Evolutionary conservation across 2,888 invertebrate species (phyloP).

Genomic region (Meta bourneti): DNA sequence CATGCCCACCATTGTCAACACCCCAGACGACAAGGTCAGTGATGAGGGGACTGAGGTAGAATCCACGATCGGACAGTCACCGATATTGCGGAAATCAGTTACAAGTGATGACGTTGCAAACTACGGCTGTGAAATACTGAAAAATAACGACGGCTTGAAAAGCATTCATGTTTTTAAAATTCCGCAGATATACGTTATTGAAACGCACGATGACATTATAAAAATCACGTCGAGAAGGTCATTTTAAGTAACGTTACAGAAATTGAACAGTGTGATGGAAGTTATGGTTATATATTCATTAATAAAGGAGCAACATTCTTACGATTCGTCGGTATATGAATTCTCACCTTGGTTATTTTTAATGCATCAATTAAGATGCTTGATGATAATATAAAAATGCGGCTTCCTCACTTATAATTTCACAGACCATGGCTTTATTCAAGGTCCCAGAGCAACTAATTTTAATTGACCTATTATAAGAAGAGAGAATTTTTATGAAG

Average conservation of each 20-base stretch:
- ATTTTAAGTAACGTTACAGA: constrained; percentile 7
- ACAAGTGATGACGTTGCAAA: neutral
- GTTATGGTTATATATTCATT: no score
- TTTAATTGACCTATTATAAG: no score
- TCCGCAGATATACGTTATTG: constrained; percentile 80
- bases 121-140: neutral
- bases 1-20: neutral
- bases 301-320: no score
- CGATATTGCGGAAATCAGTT: neutral
- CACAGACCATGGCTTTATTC: no score
- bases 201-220: constrained; percentile 49
- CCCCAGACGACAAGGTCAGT: neutral
- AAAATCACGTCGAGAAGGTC: constrained; percentile 59
- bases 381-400: no score
- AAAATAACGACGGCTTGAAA: constrained; percentile 32
- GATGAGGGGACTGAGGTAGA: neutral
- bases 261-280: no score
- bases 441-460: no score
- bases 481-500: no score
- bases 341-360: no score
- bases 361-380: no score
- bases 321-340: no score
- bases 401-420: no score
- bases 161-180: constrained; percentile 56
- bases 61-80: neutral